Percentiles rank a stretch among this genome's conserved stretches.
Evolutionary conservation across 2,113 vertebrate species (phyloP).

Genomic region (Elachura formosa): DNA sequence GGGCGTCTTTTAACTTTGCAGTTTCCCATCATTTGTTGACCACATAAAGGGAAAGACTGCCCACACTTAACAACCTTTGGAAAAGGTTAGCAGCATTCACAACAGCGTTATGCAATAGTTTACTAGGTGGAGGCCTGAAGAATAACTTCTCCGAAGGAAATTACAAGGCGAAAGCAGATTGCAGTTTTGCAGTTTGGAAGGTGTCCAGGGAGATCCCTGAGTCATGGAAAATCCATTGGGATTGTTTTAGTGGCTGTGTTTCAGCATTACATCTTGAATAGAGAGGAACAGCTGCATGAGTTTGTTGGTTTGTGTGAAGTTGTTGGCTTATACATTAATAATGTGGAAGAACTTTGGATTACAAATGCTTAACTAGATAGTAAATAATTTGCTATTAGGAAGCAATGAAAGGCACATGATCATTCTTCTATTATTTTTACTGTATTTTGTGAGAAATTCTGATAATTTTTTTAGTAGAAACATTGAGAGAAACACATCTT

Average conservation of each 20-base stretch:
- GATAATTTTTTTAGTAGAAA: background rate
- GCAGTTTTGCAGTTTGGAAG: background rate
- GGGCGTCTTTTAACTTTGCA: background rate
- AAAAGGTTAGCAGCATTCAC: background rate
- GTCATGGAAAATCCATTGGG: conserved; percentile 38
- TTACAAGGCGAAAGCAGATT: conserved; percentile 9
- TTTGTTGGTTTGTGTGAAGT: background rate
- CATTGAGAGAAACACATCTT: background rate
- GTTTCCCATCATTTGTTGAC: background rate
- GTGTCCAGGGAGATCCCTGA: conserved; percentile 43
- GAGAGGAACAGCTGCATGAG: conserved; percentile 18
- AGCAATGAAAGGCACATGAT: background rate
- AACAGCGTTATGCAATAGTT: background rate
- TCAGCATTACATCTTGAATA: conserved; percentile 9
- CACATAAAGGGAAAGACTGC: background rate
- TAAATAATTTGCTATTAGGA: background rate
- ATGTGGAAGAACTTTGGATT: background rate
- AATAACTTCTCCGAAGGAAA: conserved; percentile 21
- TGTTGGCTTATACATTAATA: background rate
- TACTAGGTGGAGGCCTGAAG: conserved; percentile 10
- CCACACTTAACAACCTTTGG: background rate
- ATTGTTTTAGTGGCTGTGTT: conserved; percentile 13
- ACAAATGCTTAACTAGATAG: background rate
- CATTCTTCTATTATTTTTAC: background rate
- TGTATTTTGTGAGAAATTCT: background rate